Evolutionary conservation across 2,888 invertebrate genomes (phyloP).

Genomic region (Cheilosia variabilis): DNA sequence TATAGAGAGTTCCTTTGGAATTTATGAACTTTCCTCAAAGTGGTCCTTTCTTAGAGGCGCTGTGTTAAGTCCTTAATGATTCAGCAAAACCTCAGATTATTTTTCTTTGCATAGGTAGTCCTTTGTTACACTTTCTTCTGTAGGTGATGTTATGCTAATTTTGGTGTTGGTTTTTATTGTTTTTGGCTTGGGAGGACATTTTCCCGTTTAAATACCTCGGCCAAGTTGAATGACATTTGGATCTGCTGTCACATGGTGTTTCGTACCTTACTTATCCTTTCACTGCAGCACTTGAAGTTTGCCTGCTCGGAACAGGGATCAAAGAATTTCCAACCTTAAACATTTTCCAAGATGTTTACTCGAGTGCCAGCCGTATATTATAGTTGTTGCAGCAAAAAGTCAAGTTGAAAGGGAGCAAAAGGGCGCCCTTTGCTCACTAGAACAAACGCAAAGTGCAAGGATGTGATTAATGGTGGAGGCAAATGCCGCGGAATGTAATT

Average conservation of each 20-base stretch:
- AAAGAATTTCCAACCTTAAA: constrained; percentile 19
- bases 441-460: constrained; percentile 31
- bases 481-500: constrained; percentile 3
- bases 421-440: constrained; percentile 6
- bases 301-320: neutral
- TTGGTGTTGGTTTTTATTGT: neutral
- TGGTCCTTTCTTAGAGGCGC: constrained; percentile 5
- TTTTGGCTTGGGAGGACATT: constrained; percentile 5
- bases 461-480: constrained; percentile 26
- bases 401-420: constrained; percentile 22
- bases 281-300: constrained; percentile 1
- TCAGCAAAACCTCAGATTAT: neutral
- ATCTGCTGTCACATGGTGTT: neutral
- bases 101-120: constrained; percentile 25
- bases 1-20: constrained; percentile 13
- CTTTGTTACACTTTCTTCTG: constrained; percentile 6
- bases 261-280: neutral
- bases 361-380: constrained; percentile 3
- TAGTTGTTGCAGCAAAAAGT: constrained; percentile 20
- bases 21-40: constrained; percentile 12
- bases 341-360: constrained; percentile 26
- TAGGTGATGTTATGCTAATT: constrained; percentile 20
- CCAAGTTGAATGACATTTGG: constrained; percentile 32
- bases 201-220: constrained; percentile 28
- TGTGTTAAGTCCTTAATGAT: constrained; percentile 35